Evolutionary conservation across 1,140 invertebrate species (phyloP), one percentile per base, ranked within the genome.

Genomic region (Cydia strobilella): DNA sequence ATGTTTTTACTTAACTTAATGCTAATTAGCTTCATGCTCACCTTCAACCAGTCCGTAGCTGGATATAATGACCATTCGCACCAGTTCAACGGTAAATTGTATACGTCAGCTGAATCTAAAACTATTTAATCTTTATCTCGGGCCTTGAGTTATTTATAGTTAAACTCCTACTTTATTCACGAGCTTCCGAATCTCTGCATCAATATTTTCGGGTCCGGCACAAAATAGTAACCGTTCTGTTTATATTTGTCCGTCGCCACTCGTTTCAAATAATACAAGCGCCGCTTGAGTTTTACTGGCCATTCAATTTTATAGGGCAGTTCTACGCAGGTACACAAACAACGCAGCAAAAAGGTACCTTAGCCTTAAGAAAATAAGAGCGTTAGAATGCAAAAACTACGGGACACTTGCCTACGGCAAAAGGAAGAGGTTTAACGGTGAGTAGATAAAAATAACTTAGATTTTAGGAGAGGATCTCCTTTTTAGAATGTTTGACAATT

Each of bases 191-290:
- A 54, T 54, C n/a, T 18, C n/a, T 18, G 51, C 51, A 54, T 54
- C 51, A 54, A 54, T 54, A 54, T 18, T n/a, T 31, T 48, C 51
- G n/a, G 51, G 3, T 15, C 42, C 51, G n/a, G 6, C 7, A 54
- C n/a, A 54, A 54, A 54, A 59, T 23, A 23, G 54, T 59, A 59
- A 23, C 18, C n/a, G n/a, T 54, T 18, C 54, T 23, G 54, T 23
- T n/a, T 59, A 23, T 59, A 59, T 59, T 20, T 59, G 54, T 23
- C 54, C 54, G 18, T 59, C 54, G 54, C 54, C 54, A 23, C 54
- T 23, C 65, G 18, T 69, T 69, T 10, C n/a, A 69, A 69, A 69
- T 35, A 35, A 69, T 35, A 69, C 42, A 31, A 69, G n/a, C 65
- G 18, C 65, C 27, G 27, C 31, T 69, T 59, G 20, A 59, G 54